phyloP scores from a whole-genome alignment of 2,113 vertebrate genomes.

The Pyxicephalus adspersus region DNA sequence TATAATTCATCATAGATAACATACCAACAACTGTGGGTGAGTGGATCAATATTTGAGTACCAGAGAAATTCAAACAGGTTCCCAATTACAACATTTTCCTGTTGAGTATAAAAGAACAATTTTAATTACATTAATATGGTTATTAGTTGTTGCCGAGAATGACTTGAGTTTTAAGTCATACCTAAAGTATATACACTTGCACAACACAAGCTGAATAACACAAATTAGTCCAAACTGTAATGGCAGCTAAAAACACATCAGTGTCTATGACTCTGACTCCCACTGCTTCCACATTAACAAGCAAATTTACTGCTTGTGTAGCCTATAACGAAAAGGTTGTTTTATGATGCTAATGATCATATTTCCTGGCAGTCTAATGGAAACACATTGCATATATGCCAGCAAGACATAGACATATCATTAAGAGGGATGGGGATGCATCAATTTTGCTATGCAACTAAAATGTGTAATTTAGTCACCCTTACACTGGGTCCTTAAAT shows the following conservation, averaged over 20 bases:
- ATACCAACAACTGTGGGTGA: constrained; percentile 12
- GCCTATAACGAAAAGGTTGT: not conserved
- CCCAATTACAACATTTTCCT: not conserved
- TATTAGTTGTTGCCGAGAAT: constrained; percentile 10
- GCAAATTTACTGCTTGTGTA: not conserved
- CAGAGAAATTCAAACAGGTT: not conserved
- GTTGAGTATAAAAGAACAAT: not conserved
- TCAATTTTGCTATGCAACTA: not conserved
- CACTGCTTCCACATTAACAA: constrained; percentile 5
- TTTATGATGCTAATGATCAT: not conserved
- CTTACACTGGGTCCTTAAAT: constrained; percentile 10
- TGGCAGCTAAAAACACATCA: constrained; percentile 6
- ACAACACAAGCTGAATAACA: not conserved
- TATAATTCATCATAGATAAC: constrained; percentile 4
- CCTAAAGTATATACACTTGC: not conserved
- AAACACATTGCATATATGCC: not conserved
- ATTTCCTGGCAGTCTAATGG: not conserved
- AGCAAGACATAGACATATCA: constrained; percentile 1
- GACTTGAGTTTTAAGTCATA: too few relatives aligned
- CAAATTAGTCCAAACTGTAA: not conserved
- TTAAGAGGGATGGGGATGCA: not conserved
- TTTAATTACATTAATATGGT: constrained; percentile 17
- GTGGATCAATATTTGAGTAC: constrained; percentile 10
- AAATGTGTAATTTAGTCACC: not conserved
- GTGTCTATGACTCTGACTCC: not conserved